Percentiles rank a stretch among this genome's conserved stretches.
Evolutionary conservation across 2,797 vertebrate species (phyloP).

Genomic region (Botia kubotai): DNA sequence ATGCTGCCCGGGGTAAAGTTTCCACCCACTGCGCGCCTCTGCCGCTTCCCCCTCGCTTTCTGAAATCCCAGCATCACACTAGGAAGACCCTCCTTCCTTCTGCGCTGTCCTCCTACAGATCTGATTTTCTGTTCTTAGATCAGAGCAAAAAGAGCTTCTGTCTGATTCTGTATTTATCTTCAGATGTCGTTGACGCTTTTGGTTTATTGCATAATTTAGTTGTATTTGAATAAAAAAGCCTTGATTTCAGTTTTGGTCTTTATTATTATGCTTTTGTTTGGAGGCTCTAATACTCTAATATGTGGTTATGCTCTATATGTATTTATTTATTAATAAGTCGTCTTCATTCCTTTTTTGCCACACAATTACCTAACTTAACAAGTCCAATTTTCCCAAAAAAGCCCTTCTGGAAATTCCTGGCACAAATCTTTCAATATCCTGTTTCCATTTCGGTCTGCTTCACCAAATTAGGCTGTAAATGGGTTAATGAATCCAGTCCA

Average conservation of each 20-base stretch:
- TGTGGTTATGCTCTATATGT: no score
- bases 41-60: conserved; percentile 5
- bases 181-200: background rate
- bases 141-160: conserved; percentile 1
- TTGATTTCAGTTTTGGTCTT: background rate
- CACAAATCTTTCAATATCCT: background rate
- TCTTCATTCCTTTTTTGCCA: background rate
- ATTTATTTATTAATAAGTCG: no score
- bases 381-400: no score
- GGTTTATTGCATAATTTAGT: background rate
- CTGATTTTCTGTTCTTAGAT: conserved; percentile 1
- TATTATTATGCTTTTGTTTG: background rate
- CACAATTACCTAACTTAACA: no score
- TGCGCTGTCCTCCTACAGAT: conserved; percentile 7
- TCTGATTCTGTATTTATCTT: background rate
- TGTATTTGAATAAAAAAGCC: background rate
- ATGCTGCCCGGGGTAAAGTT: conserved; percentile 40
- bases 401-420: background rate
- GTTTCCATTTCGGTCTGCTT: no score
- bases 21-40: conserved; percentile 30
- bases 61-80: background rate
- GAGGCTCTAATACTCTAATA: no score
- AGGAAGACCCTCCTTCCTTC: conserved; percentile 8
- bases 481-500: no score
- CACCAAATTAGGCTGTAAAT: no score